Percentiles rank a stretch among this genome's conserved stretches.
Evolutionary conservation across 2,888 invertebrate genomes (phyloP).

Genomic region (Scelioninae gen. 1): DNA sequence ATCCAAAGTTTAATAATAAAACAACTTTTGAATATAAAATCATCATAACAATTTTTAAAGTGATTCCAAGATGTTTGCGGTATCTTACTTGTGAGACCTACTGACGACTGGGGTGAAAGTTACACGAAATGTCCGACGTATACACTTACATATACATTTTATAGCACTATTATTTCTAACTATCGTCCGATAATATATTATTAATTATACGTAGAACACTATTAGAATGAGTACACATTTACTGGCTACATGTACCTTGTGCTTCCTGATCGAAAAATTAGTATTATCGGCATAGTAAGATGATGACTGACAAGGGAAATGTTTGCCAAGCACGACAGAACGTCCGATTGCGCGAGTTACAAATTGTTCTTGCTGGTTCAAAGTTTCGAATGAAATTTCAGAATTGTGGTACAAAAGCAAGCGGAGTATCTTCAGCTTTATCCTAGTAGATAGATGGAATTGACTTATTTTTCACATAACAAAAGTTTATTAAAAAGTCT

Average conservation of each 20-base stretch:
- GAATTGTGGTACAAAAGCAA: too few species aligned
- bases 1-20: too few species aligned
- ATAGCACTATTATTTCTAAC: slow-evolving; percentile 66
- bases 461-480: too few species aligned
- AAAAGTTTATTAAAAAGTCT: too few species aligned
- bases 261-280: slow-evolving; percentile 74
- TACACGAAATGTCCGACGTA: slow-evolving; percentile 62
- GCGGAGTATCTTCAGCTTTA: too few species aligned
- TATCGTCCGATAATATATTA: slow-evolving; percentile 66
- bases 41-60: too few species aligned
- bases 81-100: neutral
- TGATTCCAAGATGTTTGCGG: too few species aligned
- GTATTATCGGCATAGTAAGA: slow-evolving; percentile 67
- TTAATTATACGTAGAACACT: slow-evolving; percentile 74
- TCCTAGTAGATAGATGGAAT: too few species aligned
- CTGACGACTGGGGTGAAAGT: slow-evolving; percentile 37
- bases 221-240: slow-evolving; percentile 75
- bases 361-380: too few species aligned
- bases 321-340: slow-evolving; percentile 54
- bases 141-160: slow-evolving; percentile 68
- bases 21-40: too few species aligned
- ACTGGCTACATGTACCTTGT: slow-evolving; percentile 74
- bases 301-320: slow-evolving; percentile 70
- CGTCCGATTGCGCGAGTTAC: too few species aligned
- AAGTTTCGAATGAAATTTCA: too few species aligned